Evolutionary conservation across 1,140 invertebrate species (phyloP).

Genomic region (Delia radicum): DNA sequence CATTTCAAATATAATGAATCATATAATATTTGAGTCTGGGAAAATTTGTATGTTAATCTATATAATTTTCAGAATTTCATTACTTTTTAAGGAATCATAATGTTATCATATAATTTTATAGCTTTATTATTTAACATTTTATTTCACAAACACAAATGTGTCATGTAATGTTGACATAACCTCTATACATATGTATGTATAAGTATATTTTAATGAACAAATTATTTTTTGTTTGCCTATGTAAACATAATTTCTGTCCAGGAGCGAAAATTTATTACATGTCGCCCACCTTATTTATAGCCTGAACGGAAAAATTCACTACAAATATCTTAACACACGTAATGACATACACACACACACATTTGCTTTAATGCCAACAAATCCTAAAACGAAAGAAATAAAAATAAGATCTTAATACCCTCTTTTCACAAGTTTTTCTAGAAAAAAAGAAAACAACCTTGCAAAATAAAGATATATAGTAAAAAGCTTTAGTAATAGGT

Average conservation of each 20-base stretch:
- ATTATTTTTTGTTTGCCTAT: background rate
- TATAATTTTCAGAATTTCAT: too few relatives aligned
- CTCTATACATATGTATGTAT: background rate
- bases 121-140: background rate
- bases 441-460: too few relatives aligned
- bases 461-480: too few relatives aligned
- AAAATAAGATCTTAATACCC: too few relatives aligned
- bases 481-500: too few relatives aligned
- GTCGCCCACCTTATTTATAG: slow-evolving; percentile 15
- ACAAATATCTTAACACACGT: background rate
- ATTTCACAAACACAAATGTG: background rate
- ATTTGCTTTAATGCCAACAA: background rate
- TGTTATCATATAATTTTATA: background rate
- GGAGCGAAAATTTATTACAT: slow-evolving; percentile 16
- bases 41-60: too few relatives aligned
- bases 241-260: slow-evolving; percentile 19
- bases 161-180: slow-evolving; percentile 19
- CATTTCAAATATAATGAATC: too few relatives aligned
- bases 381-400: too few relatives aligned
- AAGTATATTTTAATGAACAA: background rate
- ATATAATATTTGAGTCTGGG: too few relatives aligned
- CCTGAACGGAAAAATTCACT: background rate
- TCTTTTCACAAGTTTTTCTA: too few relatives aligned
- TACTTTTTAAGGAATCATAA: background rate
- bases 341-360: background rate